Conservation (phyloP, 1,140 invertebrate genomes). For the Drosophila leontia region DNA sequence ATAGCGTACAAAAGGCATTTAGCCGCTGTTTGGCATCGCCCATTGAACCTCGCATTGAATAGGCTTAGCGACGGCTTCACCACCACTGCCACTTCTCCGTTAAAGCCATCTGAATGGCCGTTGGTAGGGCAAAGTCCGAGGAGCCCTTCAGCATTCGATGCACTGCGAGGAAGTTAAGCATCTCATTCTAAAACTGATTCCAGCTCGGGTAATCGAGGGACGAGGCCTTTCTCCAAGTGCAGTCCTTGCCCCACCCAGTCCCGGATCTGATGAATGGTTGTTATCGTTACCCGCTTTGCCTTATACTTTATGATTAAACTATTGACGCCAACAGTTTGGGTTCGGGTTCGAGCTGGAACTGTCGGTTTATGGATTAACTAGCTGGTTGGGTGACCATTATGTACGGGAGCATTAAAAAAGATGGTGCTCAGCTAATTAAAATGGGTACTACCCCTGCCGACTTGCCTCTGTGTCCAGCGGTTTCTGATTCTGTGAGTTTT, state of each 20-base stretch:
- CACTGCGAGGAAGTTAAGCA: conserved; percentile 12
- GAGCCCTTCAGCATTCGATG: conserved; percentile 4
- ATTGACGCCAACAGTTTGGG: conserved; percentile 56
- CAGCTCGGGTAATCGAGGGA: not conserved
- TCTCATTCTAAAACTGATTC: too few species aligned
- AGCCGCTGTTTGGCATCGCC: conserved; percentile 77
- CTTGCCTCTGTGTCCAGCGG: conserved; percentile 17
- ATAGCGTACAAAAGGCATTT: conserved; percentile 77
- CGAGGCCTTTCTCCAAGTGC: conserved; percentile 22
- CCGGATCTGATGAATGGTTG: conserved; percentile 59
- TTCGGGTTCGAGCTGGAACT: not conserved
- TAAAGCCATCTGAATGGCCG: conserved; percentile 18
- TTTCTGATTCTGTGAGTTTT: conserved; percentile 15
- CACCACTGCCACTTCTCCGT: conserved; percentile 17
- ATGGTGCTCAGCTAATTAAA: conserved; percentile 71
- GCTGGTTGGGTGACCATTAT: conserved; percentile 59
- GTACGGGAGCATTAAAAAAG: conserved; percentile 61
- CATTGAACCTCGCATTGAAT: conserved; percentile 71
- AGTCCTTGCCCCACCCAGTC: conserved; percentile 5
- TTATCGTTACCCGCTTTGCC: conserved; percentile 68
- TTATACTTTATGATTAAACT: conserved; percentile 80
- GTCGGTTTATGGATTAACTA: conserved; percentile 49
- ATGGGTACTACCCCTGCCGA: conserved; percentile 35
- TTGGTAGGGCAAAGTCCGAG: conserved; percentile 12
- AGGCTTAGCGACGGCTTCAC: conserved; percentile 51